These are phyloP conservation scores for Mustela lutreola DNA, from an alignment of 2,113 vertebrate genomes.

Conservation along the genomic window DNA sequence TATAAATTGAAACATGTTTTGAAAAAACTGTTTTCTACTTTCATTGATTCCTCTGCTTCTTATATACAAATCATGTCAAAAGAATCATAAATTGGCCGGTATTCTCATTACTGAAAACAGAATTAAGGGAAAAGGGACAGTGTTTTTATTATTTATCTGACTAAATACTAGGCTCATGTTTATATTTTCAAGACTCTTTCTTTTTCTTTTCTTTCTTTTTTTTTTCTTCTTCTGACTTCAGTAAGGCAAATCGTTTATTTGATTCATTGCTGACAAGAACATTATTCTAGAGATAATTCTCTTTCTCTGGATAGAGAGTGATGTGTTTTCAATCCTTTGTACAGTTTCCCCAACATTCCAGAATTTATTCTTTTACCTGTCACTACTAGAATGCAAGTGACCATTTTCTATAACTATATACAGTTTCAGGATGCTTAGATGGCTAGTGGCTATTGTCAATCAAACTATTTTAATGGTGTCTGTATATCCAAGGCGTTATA, in stretches of 20 bases:
- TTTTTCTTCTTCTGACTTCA: not conserved
- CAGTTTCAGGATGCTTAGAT: not conserved
- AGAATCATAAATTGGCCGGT: not conserved
- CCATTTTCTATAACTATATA: conserved; percentile 57
- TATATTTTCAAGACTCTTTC: not conserved
- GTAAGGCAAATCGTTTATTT: conserved; percentile 66
- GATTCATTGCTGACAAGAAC: conserved; percentile 66
- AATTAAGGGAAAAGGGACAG: not conserved
- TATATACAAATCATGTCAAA: not conserved
- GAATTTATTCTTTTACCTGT: conserved; percentile 73
- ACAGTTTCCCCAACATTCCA: conserved; percentile 67
- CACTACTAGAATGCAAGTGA: conserved; percentile 45
- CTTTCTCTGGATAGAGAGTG: conserved; percentile 27
- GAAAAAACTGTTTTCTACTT: not conserved
- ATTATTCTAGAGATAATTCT: conserved; percentile 62
- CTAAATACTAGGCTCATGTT: conserved; percentile 17
- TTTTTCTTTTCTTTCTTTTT: not conserved
- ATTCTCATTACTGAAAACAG: conserved; percentile 36
- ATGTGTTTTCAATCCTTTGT: conserved; percentile 60
- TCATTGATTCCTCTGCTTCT: conserved; percentile 5
- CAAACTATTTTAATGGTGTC: conserved; percentile 46
- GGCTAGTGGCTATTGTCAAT: conserved; percentile 56
- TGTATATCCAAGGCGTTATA: not conserved
- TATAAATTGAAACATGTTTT: not conserved
- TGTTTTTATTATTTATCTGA: conserved; percentile 35